Conservation (phyloP, 2,888 invertebrate genomes). For the Lithophane socia region DNA sequence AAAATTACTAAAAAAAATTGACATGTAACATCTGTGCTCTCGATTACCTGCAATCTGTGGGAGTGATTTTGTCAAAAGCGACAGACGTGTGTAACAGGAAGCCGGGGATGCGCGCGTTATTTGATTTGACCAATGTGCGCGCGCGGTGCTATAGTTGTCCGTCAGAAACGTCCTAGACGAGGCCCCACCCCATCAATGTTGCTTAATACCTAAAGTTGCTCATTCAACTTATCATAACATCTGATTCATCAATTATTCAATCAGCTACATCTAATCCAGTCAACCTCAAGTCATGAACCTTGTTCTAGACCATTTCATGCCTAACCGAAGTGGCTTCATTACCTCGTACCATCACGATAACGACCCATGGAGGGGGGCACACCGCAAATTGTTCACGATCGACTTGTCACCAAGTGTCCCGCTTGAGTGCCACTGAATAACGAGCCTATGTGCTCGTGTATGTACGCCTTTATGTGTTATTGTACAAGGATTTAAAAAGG, state of each 20-base stretch:
- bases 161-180: too few relatives aligned
- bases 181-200: too few relatives aligned
- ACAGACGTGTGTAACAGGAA: too few relatives aligned
- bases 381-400: constrained; percentile 74
- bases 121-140: too few relatives aligned
- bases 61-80: too few relatives aligned
- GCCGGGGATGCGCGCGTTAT: too few relatives aligned
- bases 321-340: constrained; percentile 59
- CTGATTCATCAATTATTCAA: background rate
- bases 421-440: constrained; percentile 75
- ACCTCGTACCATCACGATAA: constrained; percentile 60
- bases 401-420: constrained; percentile 79
- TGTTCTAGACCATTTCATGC: constrained; percentile 49
- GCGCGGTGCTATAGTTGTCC: too few relatives aligned
- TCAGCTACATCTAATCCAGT: background rate
- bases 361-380: constrained; percentile 58
- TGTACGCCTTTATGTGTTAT: constrained; percentile 39
- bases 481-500: constrained; percentile 9
- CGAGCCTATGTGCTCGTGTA: constrained; percentile 60
- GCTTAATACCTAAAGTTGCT: too few relatives aligned
- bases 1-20: too few relatives aligned
- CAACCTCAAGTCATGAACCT: constrained; percentile 1
- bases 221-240: background rate
- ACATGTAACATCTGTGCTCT: too few relatives aligned
- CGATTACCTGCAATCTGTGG: too few relatives aligned